Conservation (phyloP, 2,797 vertebrate genomes). For the Prunella strophiata region DNA sequence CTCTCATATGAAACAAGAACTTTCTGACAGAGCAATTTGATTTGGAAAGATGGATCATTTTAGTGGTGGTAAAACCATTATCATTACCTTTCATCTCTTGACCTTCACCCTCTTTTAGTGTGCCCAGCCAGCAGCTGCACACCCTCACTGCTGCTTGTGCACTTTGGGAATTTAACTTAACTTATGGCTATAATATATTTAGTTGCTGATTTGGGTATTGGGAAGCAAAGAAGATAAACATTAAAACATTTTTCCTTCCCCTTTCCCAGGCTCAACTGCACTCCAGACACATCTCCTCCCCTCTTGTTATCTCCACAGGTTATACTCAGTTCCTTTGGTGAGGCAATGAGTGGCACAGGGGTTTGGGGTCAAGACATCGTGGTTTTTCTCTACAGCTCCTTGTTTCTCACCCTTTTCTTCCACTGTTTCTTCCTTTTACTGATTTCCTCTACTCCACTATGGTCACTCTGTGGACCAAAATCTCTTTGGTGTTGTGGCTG, state of each 20-base stretch:
- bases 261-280: constrained; percentile 32
- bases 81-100: not conserved
- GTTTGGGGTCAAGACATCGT: not conserved
- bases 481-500: not conserved
- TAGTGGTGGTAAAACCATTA: not conserved
- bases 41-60: not conserved
- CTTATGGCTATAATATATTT: not conserved
- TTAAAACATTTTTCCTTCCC: constrained; percentile 11
- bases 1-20: not conserved
- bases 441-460: not conserved
- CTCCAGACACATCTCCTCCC: not conserved
- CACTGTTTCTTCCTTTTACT: not conserved
- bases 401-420: constrained; percentile 19
- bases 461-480: not conserved
- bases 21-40: not conserved
- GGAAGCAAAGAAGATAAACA: constrained; percentile 3
- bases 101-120: not conserved
- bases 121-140: not conserved
- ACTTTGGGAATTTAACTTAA: not conserved
- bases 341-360: not conserved
- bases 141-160: not conserved
- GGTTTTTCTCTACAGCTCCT: not conserved
- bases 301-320: not conserved
- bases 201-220: not conserved
- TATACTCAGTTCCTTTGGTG: not conserved